Evolutionary conservation across 2,113 vertebrate species (phyloP), one percentile per base, ranked within the genome.

Genomic region (Nothoprocta pentlandii): DNA sequence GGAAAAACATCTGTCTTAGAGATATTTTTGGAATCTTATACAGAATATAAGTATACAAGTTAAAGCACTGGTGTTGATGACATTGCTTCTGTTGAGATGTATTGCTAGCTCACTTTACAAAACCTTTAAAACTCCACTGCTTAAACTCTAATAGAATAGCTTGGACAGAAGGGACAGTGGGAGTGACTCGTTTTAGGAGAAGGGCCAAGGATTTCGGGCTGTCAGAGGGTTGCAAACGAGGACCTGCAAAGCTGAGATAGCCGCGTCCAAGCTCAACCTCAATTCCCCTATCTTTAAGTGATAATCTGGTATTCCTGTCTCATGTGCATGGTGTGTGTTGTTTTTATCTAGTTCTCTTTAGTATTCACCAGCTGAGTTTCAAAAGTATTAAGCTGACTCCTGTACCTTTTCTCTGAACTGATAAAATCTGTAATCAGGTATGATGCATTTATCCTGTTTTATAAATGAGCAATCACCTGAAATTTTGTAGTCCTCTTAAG

Each of bases 271-370:
- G 8, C 20, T 42, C 25, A 59, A 26, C 58, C 44, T 82, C 5
- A 2, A 2, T 69, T 86, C 21, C 79, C 36, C 54, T n/a, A 0
- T 30, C 23, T 32, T 2, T 0, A 36, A 44, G 10, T 16, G 19
- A 12, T 59, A 8, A 54, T 66, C 67, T 15, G 1, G 3, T 54
- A 16, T 79, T 69, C 16, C 46, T 1, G 2, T 26, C 5, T 30
- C 20, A 7, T 58, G 4, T 25, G n/a, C 51, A 26, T 2, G 3
- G 47, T 49, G 49, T 49, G 21, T 49, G 49, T 49, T 49, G 49
- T 49, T 49, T 4, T 49, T 7, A 1, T 51, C 79, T 66, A 17
- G 66, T 11, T 36, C 47, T 13, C 39, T 80, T 62, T 36, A 4
- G 17, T 74, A 25, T 64, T 59, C 4, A 3, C 25, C 47, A 54